Evolutionary conservation across 2,113 vertebrate species (phyloP).

Genomic region (Motacilla tschutschensis): DNA sequence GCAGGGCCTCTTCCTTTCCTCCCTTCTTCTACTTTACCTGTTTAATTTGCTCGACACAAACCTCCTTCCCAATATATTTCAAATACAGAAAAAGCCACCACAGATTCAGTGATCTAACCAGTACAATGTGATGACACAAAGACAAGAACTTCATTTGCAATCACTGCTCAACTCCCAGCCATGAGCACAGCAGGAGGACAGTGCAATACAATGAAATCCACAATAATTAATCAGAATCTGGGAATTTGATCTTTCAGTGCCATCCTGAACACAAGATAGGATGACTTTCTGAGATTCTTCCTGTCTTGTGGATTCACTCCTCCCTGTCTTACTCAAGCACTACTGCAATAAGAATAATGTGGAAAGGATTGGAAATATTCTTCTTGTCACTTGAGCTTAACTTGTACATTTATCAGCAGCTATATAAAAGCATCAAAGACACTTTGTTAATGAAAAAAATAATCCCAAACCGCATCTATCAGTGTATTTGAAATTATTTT

Average conservation of each 20-base stretch:
- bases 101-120: background rate
- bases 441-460: background rate
- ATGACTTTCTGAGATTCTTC: background rate
- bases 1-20: background rate
- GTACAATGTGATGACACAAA: background rate
- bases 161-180: background rate
- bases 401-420: background rate
- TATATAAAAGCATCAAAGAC: background rate
- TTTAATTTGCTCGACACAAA: background rate
- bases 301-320: rapidly evolving
- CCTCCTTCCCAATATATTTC: background rate
- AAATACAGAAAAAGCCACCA: background rate
- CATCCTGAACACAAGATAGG: background rate
- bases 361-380: background rate
- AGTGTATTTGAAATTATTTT: background rate
- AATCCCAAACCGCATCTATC: background rate
- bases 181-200: background rate
- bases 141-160: background rate
- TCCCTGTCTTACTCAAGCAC: background rate
- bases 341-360: background rate
- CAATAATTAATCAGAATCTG: background rate
- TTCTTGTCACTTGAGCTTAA: background rate
- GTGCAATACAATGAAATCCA: background rate
- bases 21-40: background rate
- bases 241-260: background rate